Evolutionary conservation across 1,140 invertebrate genomes (phyloP).

Genomic region (Drosophila melanica): DNA sequence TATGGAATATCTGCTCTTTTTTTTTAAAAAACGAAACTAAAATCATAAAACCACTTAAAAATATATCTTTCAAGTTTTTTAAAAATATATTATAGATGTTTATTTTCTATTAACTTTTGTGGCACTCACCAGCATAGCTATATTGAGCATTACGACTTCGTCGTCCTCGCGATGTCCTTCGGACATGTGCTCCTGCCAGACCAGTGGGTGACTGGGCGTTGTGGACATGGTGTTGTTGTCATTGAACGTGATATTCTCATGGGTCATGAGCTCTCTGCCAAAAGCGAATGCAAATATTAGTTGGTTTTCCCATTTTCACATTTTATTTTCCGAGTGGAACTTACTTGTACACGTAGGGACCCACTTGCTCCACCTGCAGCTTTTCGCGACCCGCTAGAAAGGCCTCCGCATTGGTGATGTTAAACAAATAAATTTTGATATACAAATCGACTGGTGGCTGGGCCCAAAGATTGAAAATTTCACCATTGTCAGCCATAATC

Average conservation of each 20-base stretch:
- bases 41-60: no score
- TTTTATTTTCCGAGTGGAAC: constrained; percentile 44
- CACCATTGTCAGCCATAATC: constrained; percentile 88
- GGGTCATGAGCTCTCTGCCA: constrained; percentile 88
- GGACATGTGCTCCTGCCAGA: constrained; percentile 89
- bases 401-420: constrained; percentile 93
- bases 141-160: constrained; percentile 91
- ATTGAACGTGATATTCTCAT: constrained; percentile 89
- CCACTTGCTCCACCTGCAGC: constrained; percentile 90
- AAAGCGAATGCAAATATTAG: not conserved
- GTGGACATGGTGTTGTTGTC: constrained; percentile 89
- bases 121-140: constrained; percentile 93
- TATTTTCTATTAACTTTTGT: not conserved
- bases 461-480: constrained; percentile 94
- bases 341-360: constrained; percentile 96
- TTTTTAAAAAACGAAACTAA: no score
- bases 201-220: constrained; percentile 88
- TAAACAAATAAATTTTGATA: constrained; percentile 94
- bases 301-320: not conserved
- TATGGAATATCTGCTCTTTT: no score
- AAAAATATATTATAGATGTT: constrained; percentile 2
- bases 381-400: constrained; percentile 90
- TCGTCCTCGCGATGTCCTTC: constrained; percentile 90
- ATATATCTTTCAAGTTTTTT: no score
- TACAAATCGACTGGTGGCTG: constrained; percentile 93